Evolutionary conservation across 2,797 vertebrate species (phyloP), one percentile per base, ranked within the genome.

Genomic region (Brachyrhaphis roseni): DNA sequence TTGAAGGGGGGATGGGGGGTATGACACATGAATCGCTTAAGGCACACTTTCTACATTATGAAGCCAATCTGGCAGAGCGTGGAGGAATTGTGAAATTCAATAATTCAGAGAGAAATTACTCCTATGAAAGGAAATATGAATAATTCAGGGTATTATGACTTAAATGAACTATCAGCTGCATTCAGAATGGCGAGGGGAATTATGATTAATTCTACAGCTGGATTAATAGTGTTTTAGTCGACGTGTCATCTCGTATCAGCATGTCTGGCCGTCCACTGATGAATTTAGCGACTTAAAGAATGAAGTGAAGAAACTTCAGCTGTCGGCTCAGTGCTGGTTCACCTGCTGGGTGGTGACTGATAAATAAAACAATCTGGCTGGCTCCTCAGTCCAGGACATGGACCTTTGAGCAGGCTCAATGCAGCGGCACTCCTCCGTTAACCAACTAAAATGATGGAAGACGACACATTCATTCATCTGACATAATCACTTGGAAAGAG

Each of bases 101-200:
- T 96, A 94, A 95, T 96, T 96, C 91, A 96, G 88, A 86, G 78
- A 85, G 89, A 95, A 94, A 96, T 96, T 94, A 95, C 91, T 95
- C 91, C 79, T 93, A 92, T 80, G 87, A 90, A 78, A 86, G 89
- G 86, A 86, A 86, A 87, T 85, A 87, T 96, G 94, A 96, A 96
- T 96, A 95, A 96, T 96, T 95, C 87, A 96, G 88, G 36, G 88
- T 94, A 95, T 96, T 96, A 96, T 96, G 94, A 95, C 95, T 95
- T 93, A 87, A 95, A 91, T 92, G 91, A 94, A 94, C 91, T 84
- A 94, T 91, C 89, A 79, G 89, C 90, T 81, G 88, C 88, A 87
- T 84, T 75, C 81, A 75, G 82, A 89, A 89, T 82, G 84, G 81
- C 88, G 86, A 89, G 84, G 80, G 78, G 85, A 85, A 91, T 82